Evolutionary conservation across 2,113 vertebrate species (phyloP).

Genomic region (Osmerus eperlanus): DNA sequence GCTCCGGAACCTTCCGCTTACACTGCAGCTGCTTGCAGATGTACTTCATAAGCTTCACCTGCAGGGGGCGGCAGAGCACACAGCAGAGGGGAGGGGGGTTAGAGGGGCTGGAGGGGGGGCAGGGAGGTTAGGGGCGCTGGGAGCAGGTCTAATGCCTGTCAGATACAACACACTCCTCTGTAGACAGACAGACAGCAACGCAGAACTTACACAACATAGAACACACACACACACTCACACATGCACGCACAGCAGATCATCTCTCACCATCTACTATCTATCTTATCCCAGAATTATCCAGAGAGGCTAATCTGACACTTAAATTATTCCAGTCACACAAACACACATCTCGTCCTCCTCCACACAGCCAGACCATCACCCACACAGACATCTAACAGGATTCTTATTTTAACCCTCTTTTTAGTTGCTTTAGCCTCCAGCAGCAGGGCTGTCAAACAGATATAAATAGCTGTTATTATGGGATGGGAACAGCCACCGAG

Average conservation of each 20-base stretch:
- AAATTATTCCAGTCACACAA: constrained; percentile 10
- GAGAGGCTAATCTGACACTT: constrained; percentile 16
- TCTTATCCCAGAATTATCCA: not conserved
- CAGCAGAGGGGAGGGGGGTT: constrained; percentile 42
- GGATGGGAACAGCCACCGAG: constrained; percentile 57
- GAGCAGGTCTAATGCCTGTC: constrained; percentile 10
- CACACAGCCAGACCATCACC: constrained; percentile 5
- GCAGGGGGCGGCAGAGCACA: constrained; percentile 61
- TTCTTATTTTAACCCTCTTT: constrained; percentile 40
- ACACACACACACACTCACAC: too few relatives aligned
- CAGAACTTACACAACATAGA: too few relatives aligned
- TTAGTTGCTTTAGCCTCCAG: constrained; percentile 37
- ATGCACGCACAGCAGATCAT: not conserved
- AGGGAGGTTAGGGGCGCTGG: not conserved
- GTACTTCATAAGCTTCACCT: constrained; percentile 97
- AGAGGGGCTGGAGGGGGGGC: constrained; percentile 20
- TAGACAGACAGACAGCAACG: not conserved
- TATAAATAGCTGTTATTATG: constrained; percentile 67
- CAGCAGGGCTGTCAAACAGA: constrained; percentile 57
- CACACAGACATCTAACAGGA: constrained; percentile 39
- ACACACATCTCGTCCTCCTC: constrained; percentile 25
- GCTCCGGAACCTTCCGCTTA: constrained; percentile 87
- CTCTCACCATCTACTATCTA: not conserved
- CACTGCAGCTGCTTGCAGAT: constrained; percentile 93
- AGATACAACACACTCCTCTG: constrained; percentile 21